Base-by-base conservation (phyloP, 2,888 invertebrate genomes). In the Polydrusus cervinus region DNA sequence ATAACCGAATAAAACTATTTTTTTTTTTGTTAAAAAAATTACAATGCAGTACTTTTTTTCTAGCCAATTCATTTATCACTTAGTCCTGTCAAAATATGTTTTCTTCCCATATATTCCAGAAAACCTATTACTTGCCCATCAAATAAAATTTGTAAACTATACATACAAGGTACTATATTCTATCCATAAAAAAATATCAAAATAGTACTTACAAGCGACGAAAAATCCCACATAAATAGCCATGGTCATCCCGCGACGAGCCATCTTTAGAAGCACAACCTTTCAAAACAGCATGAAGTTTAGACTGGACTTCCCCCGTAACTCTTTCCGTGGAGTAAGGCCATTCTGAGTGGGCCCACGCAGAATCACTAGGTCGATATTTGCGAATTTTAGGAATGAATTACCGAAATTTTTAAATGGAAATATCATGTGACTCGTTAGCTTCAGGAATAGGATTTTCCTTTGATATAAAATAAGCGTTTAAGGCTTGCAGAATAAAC, bases 221-320 rank as follows among this genome's bases (percentile, higher is more conserved):
- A 80, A 77, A 77, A 74, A 78, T 72, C 74, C 77, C 60, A 81
- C 72, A 77, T 70, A 79, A 78, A 78, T 68, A 62, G 45, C 40
- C 53, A 38, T 67, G 43, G 76, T 68, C 34, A 73, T 68, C 73
- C 71, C 79, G 62, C 74, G 72, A 71, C 78, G 78, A 78, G 79
- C 81, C 83, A 82, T 82, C 67, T 79, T 81, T 79, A 67, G 69
- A 76, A 75, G 69, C 78, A 74, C 74, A 74, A 78, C 78, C 78
- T 75, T 68, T 76, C 72, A 70, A 67, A 69, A 71, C 81, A 74
- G 78, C 80, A 79, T 78, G 74, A 76, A 79, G 78, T 74, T 81
- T 80, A 80, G 79, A 82, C 81, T 81, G 80, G 68, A 57, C 30
- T 16, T 16, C 25, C 16, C 25, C 34, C 30, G 64, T 40, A 30